Conservation (phyloP, 2,797 vertebrate species). For the Dendrocincla tyrannina region DNA sequence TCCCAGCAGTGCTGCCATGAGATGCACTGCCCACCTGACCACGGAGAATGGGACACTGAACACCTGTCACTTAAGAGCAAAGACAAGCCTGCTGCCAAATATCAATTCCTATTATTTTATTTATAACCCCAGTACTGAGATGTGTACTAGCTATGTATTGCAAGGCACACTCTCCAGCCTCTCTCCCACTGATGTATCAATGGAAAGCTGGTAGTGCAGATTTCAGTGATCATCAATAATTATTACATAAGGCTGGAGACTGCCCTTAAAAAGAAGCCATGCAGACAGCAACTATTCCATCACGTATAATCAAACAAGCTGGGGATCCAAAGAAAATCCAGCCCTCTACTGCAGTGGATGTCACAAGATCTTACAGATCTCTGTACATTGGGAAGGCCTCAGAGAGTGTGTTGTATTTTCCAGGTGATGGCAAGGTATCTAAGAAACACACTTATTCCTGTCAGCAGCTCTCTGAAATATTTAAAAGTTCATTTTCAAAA, state of each 20-base stretch:
- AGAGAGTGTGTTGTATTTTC: neutral
- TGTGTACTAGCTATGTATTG: fast-evolving
- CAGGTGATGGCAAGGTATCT: neutral
- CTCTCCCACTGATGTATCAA: neutral
- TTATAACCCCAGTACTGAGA: neutral
- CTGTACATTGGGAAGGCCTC: neutral
- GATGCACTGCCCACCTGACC: neutral
- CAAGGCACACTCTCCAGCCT: neutral
- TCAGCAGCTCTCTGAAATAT: conserved; percentile 17
- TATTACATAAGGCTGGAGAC: neutral
- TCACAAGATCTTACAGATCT: neutral
- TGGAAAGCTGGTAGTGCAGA: neutral
- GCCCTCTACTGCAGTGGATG: neutral
- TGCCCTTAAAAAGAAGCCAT: neutral
- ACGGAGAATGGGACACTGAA: fast-evolving
- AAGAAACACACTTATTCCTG: neutral
- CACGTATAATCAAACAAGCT: neutral
- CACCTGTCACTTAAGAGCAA: neutral
- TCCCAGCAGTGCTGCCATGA: neutral
- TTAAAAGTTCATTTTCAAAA: conserved; percentile 32
- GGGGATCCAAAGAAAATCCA: neutral
- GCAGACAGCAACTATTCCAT: neutral
- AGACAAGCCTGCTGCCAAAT: neutral
- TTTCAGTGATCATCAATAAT: neutral
- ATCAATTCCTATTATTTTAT: neutral